Conservation (phyloP, 2,797 vertebrate genomes). For the Sarcoramphus papa region DNA sequence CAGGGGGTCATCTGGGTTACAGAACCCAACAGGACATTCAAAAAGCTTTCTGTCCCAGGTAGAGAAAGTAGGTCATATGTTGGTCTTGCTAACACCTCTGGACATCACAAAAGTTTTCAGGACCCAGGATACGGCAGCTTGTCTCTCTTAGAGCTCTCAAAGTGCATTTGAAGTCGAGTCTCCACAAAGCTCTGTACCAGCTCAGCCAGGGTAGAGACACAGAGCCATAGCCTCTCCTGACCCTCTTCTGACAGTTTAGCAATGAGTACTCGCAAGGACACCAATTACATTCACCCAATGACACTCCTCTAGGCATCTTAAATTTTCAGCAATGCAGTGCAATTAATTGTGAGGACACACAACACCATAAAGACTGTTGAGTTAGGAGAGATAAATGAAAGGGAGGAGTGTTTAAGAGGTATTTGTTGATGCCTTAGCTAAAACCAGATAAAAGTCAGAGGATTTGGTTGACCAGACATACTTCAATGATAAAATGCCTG, state of each 20-base stretch:
- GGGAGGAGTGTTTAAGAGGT: neutral
- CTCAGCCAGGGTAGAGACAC: neutral
- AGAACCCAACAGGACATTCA: neutral
- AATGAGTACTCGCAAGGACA: neutral
- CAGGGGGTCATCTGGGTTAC: rapidly evolving
- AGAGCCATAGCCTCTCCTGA: neutral
- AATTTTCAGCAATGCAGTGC: neutral
- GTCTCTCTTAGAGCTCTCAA: neutral
- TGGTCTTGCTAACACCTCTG: neutral
- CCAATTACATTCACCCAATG: neutral
- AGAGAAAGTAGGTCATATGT: neutral
- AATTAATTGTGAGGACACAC: neutral
- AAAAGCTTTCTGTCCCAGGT: neutral
- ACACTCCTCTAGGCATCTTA: neutral
- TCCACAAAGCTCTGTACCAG: neutral
- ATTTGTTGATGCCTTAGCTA: neutral
- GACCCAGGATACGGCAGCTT: neutral
- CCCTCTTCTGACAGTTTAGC: neutral
- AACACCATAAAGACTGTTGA: neutral
- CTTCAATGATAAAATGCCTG: neutral
- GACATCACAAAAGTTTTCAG: neutral
- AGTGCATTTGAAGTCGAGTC: neutral
- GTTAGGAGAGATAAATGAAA: neutral
- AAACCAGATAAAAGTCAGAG: neutral
- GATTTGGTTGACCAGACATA: neutral